Evolutionary conservation across 2,888 invertebrate genomes (phyloP).

Genomic region (Agrenia bidenticulata): DNA sequence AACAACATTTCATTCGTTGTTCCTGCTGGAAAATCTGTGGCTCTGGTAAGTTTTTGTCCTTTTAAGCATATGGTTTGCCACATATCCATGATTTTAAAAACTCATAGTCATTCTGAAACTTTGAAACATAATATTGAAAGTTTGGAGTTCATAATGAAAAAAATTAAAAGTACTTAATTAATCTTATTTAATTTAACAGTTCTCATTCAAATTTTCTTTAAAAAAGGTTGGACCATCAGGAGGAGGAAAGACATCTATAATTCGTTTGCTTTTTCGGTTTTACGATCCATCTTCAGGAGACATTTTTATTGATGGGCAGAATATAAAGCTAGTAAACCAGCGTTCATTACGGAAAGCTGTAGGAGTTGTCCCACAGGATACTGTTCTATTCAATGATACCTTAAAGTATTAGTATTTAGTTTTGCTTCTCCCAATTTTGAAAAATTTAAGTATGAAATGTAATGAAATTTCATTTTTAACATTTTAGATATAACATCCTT

Average conservation of each 20-base stretch:
- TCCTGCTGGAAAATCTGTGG: slow-evolving; percentile 80
- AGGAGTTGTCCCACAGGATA: slow-evolving; percentile 96
- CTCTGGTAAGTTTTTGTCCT: slow-evolving; percentile 63
- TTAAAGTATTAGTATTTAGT: slow-evolving; percentile 65
- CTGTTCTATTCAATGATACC: slow-evolving; percentile 89
- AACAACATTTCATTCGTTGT: slow-evolving; percentile 76
- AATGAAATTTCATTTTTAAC: slow-evolving; percentile 26
- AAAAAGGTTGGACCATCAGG: slow-evolving; percentile 58
- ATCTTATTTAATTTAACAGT: too few relatives aligned
- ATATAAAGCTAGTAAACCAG: slow-evolving; percentile 81
- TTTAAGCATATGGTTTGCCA: neutral
- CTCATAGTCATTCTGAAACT: neutral
- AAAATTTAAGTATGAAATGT: neutral
- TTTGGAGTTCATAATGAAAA: neutral
- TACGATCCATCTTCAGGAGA: slow-evolving; percentile 89
- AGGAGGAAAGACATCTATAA: slow-evolving; percentile 93
- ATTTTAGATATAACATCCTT: slow-evolving; percentile 80
- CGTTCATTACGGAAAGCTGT: slow-evolving; percentile 79
- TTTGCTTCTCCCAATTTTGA: slow-evolving; percentile 11
- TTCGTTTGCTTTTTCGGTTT: slow-evolving; percentile 91
- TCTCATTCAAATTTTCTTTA: too few relatives aligned
- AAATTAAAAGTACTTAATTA: too few relatives aligned
- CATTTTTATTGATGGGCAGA: slow-evolving; percentile 84
- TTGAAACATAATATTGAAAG: neutral
- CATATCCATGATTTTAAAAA: too few relatives aligned